These are phyloP conservation scores for Dreissena polymorpha DNA, from an alignment of 1,140 invertebrate genomes.

Conservation along the genomic window DNA sequence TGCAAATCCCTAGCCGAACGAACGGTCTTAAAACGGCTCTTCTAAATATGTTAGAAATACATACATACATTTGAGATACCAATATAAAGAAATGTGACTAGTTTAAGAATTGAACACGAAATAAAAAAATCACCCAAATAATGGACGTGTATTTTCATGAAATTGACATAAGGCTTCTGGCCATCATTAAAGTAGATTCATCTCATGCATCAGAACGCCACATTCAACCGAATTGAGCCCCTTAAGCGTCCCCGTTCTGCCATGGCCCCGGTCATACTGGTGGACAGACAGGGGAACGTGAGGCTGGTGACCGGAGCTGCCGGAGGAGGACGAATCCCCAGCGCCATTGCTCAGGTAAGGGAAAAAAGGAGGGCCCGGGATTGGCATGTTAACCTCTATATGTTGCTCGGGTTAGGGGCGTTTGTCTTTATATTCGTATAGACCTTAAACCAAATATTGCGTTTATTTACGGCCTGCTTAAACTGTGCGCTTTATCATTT, in stretches of 20 bases:
- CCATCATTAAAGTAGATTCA: background rate
- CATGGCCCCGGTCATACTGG: constrained; percentile 92
- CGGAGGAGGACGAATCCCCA: constrained; percentile 94
- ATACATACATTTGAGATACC: too few species aligned
- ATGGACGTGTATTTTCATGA: too few species aligned
- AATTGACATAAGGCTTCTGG: too few species aligned
- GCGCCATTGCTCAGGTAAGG: constrained; percentile 87
- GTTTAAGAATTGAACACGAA: too few species aligned
- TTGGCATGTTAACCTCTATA: background rate
- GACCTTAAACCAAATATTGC: too few species aligned
- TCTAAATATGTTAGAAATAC: too few species aligned
- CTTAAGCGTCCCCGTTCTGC: constrained; percentile 94
- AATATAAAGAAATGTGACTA: too few species aligned
- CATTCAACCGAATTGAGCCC: constrained; percentile 86
- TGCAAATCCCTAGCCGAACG: too few species aligned
- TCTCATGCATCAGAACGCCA: constrained; percentile 23
- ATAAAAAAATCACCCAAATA: too few species aligned
- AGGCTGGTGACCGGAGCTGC: constrained; percentile 91
- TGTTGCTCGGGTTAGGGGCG: background rate
- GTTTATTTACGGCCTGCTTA: too few species aligned
- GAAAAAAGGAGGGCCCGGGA: constrained; percentile 61
- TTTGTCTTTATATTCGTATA: background rate
- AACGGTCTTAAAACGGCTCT: too few species aligned
- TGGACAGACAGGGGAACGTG: constrained; percentile 86
- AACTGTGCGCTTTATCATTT: background rate